A percentile compares a stretch with the other conserved stretches of the same genome.
Conservation (phyloP, 1,140 invertebrate species). For the Cephus cinctus region DNA sequence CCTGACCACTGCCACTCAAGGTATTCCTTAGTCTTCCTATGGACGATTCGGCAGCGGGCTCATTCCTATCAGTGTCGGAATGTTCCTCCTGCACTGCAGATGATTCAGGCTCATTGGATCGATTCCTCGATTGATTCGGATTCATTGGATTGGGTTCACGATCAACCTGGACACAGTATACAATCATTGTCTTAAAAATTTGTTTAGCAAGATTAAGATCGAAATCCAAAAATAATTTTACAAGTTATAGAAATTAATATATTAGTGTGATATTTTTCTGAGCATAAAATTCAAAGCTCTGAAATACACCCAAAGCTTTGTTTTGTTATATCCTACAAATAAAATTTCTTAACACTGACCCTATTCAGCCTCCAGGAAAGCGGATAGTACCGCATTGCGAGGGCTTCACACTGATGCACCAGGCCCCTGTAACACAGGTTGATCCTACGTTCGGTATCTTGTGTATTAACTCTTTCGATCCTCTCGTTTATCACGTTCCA, state of each 20-base stretch:
- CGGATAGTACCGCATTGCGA: conserved; percentile 55
- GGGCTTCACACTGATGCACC: conserved; percentile 55
- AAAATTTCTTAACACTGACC: conserved; percentile 32
- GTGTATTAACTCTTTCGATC: conserved; percentile 10
- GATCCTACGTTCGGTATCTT: conserved; percentile 21
- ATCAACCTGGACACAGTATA: conserved; percentile 27
- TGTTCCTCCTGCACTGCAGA: conserved; percentile 8
- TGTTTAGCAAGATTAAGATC: too few relatives aligned
- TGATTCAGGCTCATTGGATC: conserved; percentile 61
- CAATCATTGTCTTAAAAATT: too few relatives aligned
- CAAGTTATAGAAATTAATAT: too few relatives aligned
- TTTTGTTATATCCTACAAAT: conserved; percentile 1
- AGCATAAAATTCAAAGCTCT: too few relatives aligned
- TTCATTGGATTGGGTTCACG: conserved; percentile 65
- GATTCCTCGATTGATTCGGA: conserved; percentile 65
- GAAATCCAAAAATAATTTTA: too few relatives aligned
- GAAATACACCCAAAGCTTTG: background rate
- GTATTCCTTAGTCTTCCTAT: conserved; percentile 28
- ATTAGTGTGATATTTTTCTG: too few relatives aligned
- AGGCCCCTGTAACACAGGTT: conserved; percentile 42
- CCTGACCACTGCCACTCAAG: conserved; percentile 22
- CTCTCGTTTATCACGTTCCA: conserved; percentile 18
- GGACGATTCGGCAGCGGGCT: conserved; percentile 14
- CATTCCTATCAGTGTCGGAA: conserved; percentile 1
- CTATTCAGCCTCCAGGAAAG: conserved; percentile 51